A percentile compares a stretch with the other conserved stretches of the same genome.
These are phyloP conservation scores for Smutsia temminckii DNA, from an alignment of 2,797 vertebrate genomes.

Conservation along the genomic window DNA sequence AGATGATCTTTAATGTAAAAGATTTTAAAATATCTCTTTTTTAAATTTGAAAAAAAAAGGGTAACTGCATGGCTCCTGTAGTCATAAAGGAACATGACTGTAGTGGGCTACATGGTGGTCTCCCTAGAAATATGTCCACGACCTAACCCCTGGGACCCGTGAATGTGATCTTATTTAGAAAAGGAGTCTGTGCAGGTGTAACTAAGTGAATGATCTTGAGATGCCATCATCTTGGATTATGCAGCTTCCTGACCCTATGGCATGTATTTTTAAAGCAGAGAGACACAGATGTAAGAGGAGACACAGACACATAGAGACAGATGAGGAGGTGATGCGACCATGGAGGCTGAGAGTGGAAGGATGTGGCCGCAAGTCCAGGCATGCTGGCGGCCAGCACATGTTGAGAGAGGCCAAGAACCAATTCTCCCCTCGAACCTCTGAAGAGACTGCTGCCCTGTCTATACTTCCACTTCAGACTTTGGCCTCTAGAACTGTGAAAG, in stretches of 20 bases:
- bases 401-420: neutral
- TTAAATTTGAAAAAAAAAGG: neutral
- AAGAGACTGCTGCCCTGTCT: neutral
- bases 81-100: neutral
- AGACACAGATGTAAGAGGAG: neutral
- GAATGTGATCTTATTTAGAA: neutral
- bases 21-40: neutral
- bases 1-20: neutral
- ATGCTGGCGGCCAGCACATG: neutral
- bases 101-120: neutral
- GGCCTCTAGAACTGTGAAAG: too few species aligned
- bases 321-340: neutral
- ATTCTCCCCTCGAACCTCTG: neutral
- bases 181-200: neutral
- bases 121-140: neutral
- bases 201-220: neutral
- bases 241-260: neutral
- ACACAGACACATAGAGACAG: neutral
- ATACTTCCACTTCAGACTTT: neutral
- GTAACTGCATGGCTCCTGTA: neutral
- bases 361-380: accelerated
- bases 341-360: neutral
- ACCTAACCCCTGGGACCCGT: neutral
- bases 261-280: neutral
- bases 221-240: neutral